Base-by-base conservation (phyloP, 2,797 vertebrate species). In the Vultur gryphus region DNA sequence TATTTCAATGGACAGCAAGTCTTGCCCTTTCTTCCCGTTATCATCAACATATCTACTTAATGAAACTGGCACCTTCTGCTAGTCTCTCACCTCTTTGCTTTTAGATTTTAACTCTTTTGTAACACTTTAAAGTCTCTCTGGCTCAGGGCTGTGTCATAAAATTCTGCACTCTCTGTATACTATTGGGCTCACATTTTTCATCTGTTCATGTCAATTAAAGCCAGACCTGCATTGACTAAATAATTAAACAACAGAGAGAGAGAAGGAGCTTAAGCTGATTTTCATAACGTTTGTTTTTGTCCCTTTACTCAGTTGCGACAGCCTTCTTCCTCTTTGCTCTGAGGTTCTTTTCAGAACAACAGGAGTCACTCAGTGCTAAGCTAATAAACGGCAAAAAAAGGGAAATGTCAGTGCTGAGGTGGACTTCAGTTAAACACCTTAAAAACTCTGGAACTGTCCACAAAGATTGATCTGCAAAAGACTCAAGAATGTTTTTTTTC, bases 41-140 rank as follows among this genome's bases (percentile, higher is more conserved):
- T 76, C 90, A 94, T 89, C 90, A 95, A 37, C 88, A 84, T 93
- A 95, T 43, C 93, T 92, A 71, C 95, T 95, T 97, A 96, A 97
- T 96, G 96, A 97, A 97, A 96, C 72, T 73, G 71, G 71, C 92
- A 96, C 67, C 84, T 95, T 87, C 91, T 87, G 44, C 88, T 94
- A 58, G 67, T 92, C 89, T 92, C 80, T 95, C 97, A 90, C 89
- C 73, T 93, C 48, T 94, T 96, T 95, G 37, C 73, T 94, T 97
- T 97, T 87, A 90, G 87, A 79, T 35, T 88, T 92, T 85, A 95
- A 71, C 95, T 92, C 65, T 94, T 96, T 44, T 79, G 41, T 85
- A 90, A 73, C 79, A 62, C 24, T 91, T 86, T 6, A 58, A 93
- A 91, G 51, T 64, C n/a, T 85, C 46, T 81, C 26, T 79, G 48